Base-by-base conservation (phyloP, 2,113 vertebrate genomes). In the Arothron firmamentum region DNA sequence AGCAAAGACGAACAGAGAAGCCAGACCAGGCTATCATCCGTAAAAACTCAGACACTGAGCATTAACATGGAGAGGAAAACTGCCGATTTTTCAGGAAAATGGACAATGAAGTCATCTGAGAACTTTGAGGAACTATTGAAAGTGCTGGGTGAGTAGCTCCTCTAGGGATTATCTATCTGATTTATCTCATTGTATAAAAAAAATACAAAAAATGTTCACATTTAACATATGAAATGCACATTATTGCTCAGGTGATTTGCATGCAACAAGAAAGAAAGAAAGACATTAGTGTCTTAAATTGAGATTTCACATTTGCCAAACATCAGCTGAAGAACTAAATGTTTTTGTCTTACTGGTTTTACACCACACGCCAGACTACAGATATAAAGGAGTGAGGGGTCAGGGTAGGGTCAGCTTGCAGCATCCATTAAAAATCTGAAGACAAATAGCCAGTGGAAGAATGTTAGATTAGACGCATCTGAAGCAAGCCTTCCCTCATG, bases 91-190 rank as follows among this genome's bases (percentile, higher is more conserved):
- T 92, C 94, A 12, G 95, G 95, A 49, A 93, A 88, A 74, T 97
- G 94, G 94, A 95, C 89, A 76, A 96, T 96, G 90, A 92, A 92
- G 76, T 90, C 90, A n/a, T 96, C 94, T 0, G 93, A 95, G 79
- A 91, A 94, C 79, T 97, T 97, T 45, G 95, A 96, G 83, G 95
- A 95, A 56, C 90, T 97, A 46, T 81, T 96, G 59, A 96, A 91
- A 88, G 90, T 82, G 0, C 77, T 95, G 55, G 92, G 94, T 97
- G 81, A 92, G 93, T 78, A 8, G 28, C 17, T 9, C 19, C 2
- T 2, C 50, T 1, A 14, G 45, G n/a, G 16, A 47, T 28, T 28
- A 28, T 28, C 41, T n/a, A 49, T n/a, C 3, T n/a, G 6, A 49
- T 49, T 18, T 19, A 48, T 19, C 3, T 10, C 1, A 16, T 4